Conservation (phyloP, 2,888 invertebrate genomes). For the Limenitis arthemis region DNA sequence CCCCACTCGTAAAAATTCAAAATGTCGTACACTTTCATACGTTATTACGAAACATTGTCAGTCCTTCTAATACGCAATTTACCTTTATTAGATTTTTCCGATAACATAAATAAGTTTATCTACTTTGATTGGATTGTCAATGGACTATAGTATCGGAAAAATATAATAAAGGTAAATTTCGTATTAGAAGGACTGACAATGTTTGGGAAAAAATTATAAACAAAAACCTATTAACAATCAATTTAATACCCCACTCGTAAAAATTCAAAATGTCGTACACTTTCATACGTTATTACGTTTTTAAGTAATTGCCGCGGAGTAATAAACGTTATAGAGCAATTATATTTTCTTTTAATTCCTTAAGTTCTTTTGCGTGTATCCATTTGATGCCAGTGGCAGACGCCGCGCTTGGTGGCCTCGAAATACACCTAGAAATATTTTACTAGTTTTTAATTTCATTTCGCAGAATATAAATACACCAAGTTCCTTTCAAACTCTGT, state of each 20-base stretch:
- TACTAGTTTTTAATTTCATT: neutral
- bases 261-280: neutral
- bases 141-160: no score
- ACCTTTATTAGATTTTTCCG: no score
- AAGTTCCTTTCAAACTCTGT: no score
- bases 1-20: neutral
- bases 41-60: neutral
- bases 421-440: constrained; percentile 38
- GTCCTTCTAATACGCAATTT: no score
- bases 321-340: constrained; percentile 11
- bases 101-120: no score
- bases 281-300: neutral
- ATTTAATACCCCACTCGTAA: neutral
- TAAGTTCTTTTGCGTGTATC: constrained; percentile 53
- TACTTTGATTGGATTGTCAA: no score
- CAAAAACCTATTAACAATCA: neutral
- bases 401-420: constrained; percentile 51
- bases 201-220: no score
- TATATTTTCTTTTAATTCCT: constrained; percentile 33
- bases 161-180: no score
- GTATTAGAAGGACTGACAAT: no score
- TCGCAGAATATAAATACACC: no score
- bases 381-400: constrained; percentile 64
- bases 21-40: neutral
- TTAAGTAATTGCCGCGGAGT: neutral